Evolutionary conservation across 2,113 vertebrate species (phyloP).

Genomic region (Lycocorax pyrrhopterus): DNA sequence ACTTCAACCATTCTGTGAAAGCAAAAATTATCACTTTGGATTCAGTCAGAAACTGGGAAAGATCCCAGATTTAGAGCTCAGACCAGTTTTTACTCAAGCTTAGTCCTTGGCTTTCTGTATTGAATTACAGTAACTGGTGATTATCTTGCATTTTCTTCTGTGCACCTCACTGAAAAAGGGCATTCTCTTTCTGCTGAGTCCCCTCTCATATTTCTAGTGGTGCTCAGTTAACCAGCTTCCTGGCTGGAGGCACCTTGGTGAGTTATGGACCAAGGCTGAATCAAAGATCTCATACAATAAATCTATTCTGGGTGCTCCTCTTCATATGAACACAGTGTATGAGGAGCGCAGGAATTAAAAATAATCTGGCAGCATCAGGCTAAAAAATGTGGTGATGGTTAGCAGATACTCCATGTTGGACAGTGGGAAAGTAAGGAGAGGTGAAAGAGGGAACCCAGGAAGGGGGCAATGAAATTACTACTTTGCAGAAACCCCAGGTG

Average conservation of each 20-base stretch:
- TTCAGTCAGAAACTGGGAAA: not conserved
- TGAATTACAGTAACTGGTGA: not conserved
- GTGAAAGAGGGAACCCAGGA: not conserved
- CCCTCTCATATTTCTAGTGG: not conserved
- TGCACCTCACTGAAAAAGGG: not conserved
- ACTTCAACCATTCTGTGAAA: not conserved
- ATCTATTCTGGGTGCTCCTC: not conserved
- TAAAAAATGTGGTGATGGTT: not conserved
- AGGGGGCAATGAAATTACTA: not conserved
- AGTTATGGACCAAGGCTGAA: not conserved
- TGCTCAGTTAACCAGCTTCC: not conserved
- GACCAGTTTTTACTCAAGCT: not conserved
- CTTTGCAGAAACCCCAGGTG: not conserved
- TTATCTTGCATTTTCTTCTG: not conserved
- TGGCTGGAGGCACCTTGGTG: accelerated
- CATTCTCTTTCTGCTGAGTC: not conserved
- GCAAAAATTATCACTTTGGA: not conserved
- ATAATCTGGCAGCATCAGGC: not conserved
- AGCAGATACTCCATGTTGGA: not conserved
- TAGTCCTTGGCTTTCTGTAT: not conserved
- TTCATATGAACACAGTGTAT: not conserved
- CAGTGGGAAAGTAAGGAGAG: not conserved
- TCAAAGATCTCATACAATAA: not conserved
- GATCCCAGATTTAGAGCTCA: not conserved
- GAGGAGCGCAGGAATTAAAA: not conserved